Percentiles rank a stretch among this genome's conserved stretches.
These are phyloP conservation scores for Coptodon rendalli DNA, from an alignment of 2,113 vertebrate genomes.

Conservation along the genomic window DNA sequence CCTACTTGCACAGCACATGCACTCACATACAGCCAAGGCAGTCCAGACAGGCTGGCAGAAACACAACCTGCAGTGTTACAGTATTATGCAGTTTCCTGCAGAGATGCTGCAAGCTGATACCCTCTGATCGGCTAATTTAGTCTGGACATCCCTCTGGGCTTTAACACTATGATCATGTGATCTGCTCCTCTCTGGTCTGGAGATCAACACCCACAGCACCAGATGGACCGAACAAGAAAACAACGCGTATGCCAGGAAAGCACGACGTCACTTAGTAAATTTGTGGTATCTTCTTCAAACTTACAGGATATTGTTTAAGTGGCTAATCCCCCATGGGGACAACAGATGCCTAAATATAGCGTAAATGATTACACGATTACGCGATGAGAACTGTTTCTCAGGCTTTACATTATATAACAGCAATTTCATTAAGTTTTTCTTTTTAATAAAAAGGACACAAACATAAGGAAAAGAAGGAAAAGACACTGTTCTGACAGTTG, in stretches of 20 bases:
- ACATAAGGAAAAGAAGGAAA: neutral
- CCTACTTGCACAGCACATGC: neutral
- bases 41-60: constrained; percentile 10
- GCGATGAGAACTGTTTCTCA: neutral
- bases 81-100: constrained; percentile 40
- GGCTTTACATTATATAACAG: neutral
- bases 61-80: constrained; percentile 17
- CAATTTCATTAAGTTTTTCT: neutral
- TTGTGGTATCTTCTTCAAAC: neutral
- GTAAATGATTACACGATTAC: neutral
- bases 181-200: constrained; percentile 14
- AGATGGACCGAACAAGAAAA: constrained; percentile 4
- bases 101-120: constrained; percentile 32
- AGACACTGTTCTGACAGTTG: neutral
- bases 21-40: neutral
- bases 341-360: constrained; percentile 1
- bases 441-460: neutral
- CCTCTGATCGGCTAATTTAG: constrained; percentile 21
- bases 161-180: constrained; percentile 26
- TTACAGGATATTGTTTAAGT: neutral
- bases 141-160: constrained; percentile 23
- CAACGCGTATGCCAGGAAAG: neutral
- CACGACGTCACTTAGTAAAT: neutral
- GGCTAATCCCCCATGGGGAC: neutral
- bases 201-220: neutral